Evolutionary conservation across 1,140 invertebrate genomes (phyloP).

Genomic region (Atta cephalotes): DNA sequence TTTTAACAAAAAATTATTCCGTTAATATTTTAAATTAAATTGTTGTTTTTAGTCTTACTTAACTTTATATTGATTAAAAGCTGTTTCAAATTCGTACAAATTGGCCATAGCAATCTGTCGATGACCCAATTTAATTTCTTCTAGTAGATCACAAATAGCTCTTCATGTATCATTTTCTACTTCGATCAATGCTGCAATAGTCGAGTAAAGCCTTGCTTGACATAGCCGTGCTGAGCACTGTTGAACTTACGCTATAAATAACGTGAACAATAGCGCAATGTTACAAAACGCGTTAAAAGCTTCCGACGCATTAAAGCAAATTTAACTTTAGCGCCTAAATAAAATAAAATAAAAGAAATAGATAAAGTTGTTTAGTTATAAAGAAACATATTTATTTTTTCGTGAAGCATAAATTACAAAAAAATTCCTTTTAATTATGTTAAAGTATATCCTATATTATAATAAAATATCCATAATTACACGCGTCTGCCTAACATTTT

Average conservation of each 20-base stretch:
- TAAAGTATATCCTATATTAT: not conserved
- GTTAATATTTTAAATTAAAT: constrained; percentile 3
- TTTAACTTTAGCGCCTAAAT: not conserved
- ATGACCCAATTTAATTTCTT: constrained; percentile 49
- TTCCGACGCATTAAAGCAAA: not conserved
- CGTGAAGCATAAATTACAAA: not conserved
- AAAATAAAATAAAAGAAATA: constrained; percentile 9
- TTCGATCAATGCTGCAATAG: constrained; percentile 17
- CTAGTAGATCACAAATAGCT: constrained; percentile 29
- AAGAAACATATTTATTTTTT: not conserved
- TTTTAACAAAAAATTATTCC: not conserved
- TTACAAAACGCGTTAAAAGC: constrained; percentile 30
- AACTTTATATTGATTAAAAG: not conserved
- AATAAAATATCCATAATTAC: not conserved
- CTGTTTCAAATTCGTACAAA: not conserved
- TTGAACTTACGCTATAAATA: constrained; percentile 49
- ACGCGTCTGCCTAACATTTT: not conserved
- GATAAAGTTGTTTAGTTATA: not conserved
- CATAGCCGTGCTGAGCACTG: not conserved
- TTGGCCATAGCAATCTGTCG: not conserved
- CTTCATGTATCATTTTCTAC: constrained; percentile 38
- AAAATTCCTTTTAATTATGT: not conserved
- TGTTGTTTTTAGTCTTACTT: not conserved
- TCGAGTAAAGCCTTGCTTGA: not conserved
- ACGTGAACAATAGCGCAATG: constrained; percentile 21